These are phyloP conservation scores for Diadema setosum DNA, from an alignment of 35 echinoderm and acorn worm species.

Conservation along the genomic window DNA sequence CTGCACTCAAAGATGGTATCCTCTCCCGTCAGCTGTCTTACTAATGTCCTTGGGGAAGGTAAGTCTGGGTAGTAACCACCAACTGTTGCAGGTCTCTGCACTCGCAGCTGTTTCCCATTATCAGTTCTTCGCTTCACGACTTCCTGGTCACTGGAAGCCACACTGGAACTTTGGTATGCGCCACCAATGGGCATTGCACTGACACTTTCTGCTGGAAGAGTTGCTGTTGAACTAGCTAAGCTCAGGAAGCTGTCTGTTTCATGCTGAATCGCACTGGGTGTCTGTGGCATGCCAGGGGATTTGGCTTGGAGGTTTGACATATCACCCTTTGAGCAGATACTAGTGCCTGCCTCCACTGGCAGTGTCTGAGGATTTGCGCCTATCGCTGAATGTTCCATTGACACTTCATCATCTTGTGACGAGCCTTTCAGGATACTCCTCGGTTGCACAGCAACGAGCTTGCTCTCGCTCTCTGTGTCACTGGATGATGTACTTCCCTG, in stretches of 20 bases:
- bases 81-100: constrained; percentile 30
- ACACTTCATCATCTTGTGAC: background rate
- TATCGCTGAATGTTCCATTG: background rate
- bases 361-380: background rate
- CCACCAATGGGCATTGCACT: background rate
- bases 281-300: background rate
- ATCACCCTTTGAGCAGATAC: background rate
- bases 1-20: background rate
- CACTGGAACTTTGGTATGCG: background rate
- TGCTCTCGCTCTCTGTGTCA: background rate
- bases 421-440: constrained; percentile 65
- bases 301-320: background rate
- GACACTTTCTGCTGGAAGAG: background rate
- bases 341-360: background rate
- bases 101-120: background rate
- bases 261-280: background rate
- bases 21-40: background rate
- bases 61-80: background rate
- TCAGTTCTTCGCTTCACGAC: background rate
- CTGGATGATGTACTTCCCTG: background rate
- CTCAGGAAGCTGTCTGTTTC: constrained; percentile 12
- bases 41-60: background rate
- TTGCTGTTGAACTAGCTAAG: background rate
- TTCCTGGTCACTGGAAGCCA: background rate
- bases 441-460: background rate